Evolutionary conservation across 2,888 invertebrate genomes (phyloP), one percentile per base, ranked within the genome.

Genomic region (Drosophila mayaguana): DNA sequence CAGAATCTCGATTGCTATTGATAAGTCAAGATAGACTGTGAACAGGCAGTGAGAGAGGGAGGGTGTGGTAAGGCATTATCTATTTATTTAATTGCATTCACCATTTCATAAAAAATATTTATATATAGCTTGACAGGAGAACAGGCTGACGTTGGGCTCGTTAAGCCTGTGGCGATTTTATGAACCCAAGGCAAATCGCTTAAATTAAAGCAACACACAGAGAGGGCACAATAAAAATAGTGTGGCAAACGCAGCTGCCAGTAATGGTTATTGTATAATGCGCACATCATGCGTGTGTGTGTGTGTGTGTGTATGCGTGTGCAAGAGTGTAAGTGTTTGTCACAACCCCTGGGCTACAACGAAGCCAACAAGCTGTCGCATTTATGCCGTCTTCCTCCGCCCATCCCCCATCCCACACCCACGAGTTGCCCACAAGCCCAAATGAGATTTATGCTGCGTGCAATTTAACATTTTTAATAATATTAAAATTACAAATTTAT

Each of bases 401-500:
- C 59, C 68, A 11, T 11, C 22, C 36, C 32, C 59, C 68, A 11
- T 11, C 22, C 36, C 6, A 43, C 63, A 66, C 22, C 67, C 8
- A 32, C 34, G 34, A 54, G 18, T 46, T 48, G 59, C 22, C 36
- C 50, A 51, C 51, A 72, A 40, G 57, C 55, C 51, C 66, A 83
- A 84, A 84, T 81, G 79, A 87, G 81, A 87, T 87, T 87, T 89
- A 87, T 89, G 88, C 81, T 72, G 74, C 77, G 60, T 75, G 79
- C 63, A 88, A 81, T 81, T 81, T 75, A 76, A 80, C 75, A 89
- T 89, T 89, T 89, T 87, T 85, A 87, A 86, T 81, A 85, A 74
- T 85, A 86, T 88, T 88, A 87, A 87, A 89, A 87, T 83, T 83
- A 83, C 80, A 84, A 86, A 87, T 88, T 84, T 88, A 84, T 80